A percentile compares a stretch with the other conserved stretches of the same genome.
phyloP scores from a whole-genome alignment of 2,797 vertebrate species.

The Sebastes diploproa region DNA sequence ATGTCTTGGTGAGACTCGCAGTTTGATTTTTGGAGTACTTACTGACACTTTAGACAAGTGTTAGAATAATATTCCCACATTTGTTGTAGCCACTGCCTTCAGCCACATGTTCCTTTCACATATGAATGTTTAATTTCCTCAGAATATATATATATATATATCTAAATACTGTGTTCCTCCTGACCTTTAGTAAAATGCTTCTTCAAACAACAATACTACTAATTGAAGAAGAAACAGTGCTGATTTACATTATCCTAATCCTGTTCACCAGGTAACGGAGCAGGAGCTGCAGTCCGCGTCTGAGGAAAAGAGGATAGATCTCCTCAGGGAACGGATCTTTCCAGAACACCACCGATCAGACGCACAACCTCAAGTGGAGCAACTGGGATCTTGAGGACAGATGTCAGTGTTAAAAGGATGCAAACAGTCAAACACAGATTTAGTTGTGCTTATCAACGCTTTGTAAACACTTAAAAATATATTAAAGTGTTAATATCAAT shows the following conservation, averaged over 20 bases:
- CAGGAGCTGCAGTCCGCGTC: constrained; percentile 77
- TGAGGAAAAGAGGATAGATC: constrained; percentile 64
- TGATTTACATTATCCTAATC: neutral
- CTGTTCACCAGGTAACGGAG: constrained; percentile 79
- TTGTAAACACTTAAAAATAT: neutral
- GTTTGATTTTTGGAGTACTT: neutral
- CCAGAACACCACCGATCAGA: constrained; percentile 30
- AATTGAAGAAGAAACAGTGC: neutral
- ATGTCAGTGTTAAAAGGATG: neutral
- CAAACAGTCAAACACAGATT: neutral
- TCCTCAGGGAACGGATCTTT: constrained; percentile 82
- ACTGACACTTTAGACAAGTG: neutral
- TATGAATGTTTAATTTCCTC: neutral
- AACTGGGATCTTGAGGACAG: neutral
- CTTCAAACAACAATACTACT: neutral
- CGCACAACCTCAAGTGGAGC: neutral
- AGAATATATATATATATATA: neutral
- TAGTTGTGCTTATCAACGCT: neutral
- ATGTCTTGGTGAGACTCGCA: constrained; percentile 84
- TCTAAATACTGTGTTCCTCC: neutral
- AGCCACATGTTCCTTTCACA: neutral
- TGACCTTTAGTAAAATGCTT: neutral
- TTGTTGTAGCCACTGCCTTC: neutral
- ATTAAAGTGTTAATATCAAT: neutral
- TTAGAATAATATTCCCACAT: neutral